Conservation (phyloP, 2,113 vertebrate genomes). For the Eublepharis macularius region DNA sequence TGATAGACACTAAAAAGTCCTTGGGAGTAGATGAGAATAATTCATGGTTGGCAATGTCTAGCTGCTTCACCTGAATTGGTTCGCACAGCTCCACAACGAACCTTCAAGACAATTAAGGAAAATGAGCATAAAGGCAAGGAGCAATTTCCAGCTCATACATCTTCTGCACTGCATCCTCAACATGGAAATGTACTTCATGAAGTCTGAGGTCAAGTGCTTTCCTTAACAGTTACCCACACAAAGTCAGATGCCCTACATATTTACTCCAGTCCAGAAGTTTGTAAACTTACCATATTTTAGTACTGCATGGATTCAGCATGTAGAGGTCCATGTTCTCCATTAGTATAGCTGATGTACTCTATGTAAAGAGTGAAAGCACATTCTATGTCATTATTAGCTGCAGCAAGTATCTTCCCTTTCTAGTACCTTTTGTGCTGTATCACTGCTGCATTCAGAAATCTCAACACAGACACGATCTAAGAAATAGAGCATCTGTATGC, state of each 20-base stretch:
- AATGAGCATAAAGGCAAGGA: constrained; percentile 5
- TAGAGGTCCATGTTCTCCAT: constrained; percentile 99
- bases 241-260: too few relatives aligned
- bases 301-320: constrained; percentile 98
- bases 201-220: neutral
- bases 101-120: constrained; percentile 76
- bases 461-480: too few relatives aligned
- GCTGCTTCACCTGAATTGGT: constrained; percentile 96
- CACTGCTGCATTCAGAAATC: neutral
- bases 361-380: constrained; percentile 33
- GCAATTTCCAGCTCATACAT: neutral
- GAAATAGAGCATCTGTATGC: neutral
- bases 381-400: neutral
- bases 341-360: constrained; percentile 97
- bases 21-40: constrained; percentile 98
- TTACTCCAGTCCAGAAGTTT: neutral
- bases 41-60: constrained; percentile 98
- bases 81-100: constrained; percentile 99
- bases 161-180: neutral
- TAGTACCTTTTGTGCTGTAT: neutral
- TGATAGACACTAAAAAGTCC: constrained; percentile 97
- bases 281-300: constrained; percentile 95
- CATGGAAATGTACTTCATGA: neutral
- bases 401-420: constrained; percentile 13
- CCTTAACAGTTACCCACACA: too few relatives aligned